Conservation (phyloP, 2,888 invertebrate genomes). For the Geotrupes spiniger region DNA sequence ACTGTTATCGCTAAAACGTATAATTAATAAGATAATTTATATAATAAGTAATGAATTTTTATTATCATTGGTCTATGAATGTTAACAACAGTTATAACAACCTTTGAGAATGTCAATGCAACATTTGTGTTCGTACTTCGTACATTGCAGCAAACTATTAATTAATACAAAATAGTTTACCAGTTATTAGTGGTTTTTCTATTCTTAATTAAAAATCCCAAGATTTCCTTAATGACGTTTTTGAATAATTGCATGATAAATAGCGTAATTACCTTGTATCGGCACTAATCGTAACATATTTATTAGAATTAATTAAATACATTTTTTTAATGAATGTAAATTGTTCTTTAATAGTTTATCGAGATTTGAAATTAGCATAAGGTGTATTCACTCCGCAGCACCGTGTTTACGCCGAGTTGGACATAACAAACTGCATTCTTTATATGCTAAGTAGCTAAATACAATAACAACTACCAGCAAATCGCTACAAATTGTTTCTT, state of each 20-base stretch:
- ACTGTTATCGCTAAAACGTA: no score
- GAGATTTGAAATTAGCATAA: conserved; percentile 16
- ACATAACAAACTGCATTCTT: conserved; percentile 21
- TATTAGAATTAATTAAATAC: conserved; percentile 16
- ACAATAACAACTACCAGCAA: conserved; percentile 28
- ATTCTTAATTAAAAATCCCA: background rate
- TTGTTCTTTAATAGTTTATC: conserved; percentile 11
- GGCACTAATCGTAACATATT: conserved; percentile 16
- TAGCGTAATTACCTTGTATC: conserved; percentile 14
- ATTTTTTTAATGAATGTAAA: conserved; percentile 19
- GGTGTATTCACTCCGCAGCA: conserved; percentile 9
- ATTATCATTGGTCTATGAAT: no score
- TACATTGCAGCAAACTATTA: no score
- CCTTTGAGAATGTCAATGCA: no score
- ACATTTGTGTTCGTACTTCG: no score
- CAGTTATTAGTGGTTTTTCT: background rate
- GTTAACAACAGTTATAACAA: no score
- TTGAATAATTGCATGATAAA: conserved; percentile 13
- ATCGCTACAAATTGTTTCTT: conserved; percentile 32
- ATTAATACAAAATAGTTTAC: background rate
- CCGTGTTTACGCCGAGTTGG: conserved; percentile 7
- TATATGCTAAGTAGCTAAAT: conserved; percentile 31
- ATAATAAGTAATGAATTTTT: no score
- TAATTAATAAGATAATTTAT: no score
- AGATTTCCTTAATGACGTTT: conserved; percentile 3